Evolutionary conservation across 2,797 vertebrate genomes (phyloP).

Genomic region (Cuniculus paca): DNA sequence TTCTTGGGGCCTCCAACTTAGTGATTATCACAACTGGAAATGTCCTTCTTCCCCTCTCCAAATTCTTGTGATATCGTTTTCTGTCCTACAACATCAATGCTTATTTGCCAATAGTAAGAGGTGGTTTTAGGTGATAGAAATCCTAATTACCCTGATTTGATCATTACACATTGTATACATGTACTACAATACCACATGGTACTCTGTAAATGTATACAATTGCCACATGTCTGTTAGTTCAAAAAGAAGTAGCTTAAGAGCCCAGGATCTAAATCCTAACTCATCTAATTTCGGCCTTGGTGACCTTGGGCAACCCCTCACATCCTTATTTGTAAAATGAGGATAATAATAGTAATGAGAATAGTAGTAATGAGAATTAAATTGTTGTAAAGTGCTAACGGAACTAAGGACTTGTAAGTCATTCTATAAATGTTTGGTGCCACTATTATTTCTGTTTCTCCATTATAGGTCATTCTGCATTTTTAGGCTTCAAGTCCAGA

Average conservation of each 20-base stretch:
- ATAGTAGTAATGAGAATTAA: neutral
- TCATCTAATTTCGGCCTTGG: neutral
- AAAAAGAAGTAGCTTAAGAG: neutral
- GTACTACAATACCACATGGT: neutral
- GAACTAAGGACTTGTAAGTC: neutral
- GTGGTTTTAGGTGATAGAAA: neutral
- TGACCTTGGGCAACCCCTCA: neutral
- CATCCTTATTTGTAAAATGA: neutral
- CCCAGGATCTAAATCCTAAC: neutral
- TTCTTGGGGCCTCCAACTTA: neutral
- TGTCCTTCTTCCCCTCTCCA: neutral
- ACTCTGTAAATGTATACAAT: neutral
- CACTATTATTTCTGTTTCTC: neutral
- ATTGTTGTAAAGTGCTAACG: neutral
- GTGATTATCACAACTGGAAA: neutral
- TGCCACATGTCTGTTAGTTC: neutral
- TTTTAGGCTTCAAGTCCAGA: slow-evolving; percentile 14
- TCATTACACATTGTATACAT: neutral
- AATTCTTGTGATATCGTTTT: neutral
- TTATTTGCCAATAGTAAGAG: neutral
- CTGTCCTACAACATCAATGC: neutral
- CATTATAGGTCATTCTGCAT: neutral
- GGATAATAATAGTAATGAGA: neutral
- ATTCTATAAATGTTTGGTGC: neutral
- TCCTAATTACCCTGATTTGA: neutral